Evolutionary conservation across 1,140 invertebrate species (phyloP), one percentile per base, ranked within the genome.

Genomic region (Penaeus vannamei): DNA sequence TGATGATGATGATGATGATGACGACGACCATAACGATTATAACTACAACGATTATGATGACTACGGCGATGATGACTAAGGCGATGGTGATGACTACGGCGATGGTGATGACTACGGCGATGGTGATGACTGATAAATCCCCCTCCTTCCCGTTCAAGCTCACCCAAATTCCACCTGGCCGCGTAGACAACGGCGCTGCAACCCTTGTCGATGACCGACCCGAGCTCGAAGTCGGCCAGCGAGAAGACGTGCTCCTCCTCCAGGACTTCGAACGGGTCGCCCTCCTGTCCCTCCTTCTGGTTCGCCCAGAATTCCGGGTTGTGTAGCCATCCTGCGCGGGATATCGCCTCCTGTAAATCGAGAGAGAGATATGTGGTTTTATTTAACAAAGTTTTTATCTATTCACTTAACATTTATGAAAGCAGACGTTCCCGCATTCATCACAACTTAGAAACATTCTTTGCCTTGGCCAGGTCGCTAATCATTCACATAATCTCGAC

Each of bases 171-270:
- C 87, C 94, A 93, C 91, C 93, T 94, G 66, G 96, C 96, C 42
- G 95, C 94, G 92, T 97, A 97, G 10, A 98, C 96, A 61, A 96
- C 96, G 66, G 96, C 97, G 91, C 95, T 96, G 92, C 96, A 96
- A 42, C 97, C 97, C 93, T 97, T 97, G 17, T 95, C 96, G 90
- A 98, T 95, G 0, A 95, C 93, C 36, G 95, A 94, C 4, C 96
- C 96, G 87, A 97, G 93, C 84, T 95, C 94, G 87, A 97, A 94
- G 92, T 95, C 93, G 36, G 95, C 93, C 29, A 97, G 93, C 84
- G 91, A 88, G 66, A 82, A 90, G 23, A 42, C n/a, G 29, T 85
- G 81, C 10, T 85, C 87, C 19, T 76, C 32, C 46, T 84, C 87
- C 32, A 77, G n/a, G 22, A 62, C 72, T 53, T 89, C 61, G 59